phyloP scores from a whole-genome alignment of 2,888 invertebrate species.

The Cenopis cana region DNA sequence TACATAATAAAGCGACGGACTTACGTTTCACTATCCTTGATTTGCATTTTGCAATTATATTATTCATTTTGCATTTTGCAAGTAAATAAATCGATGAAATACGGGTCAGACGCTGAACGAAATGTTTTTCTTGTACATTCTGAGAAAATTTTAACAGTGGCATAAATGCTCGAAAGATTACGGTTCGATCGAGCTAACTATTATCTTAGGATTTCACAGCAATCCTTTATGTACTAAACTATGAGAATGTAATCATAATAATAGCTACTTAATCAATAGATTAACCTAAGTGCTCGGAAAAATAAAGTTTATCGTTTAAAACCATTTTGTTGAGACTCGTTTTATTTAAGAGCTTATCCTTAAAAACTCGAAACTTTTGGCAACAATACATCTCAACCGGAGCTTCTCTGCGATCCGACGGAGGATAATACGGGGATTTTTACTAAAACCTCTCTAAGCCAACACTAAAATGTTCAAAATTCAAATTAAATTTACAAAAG shows the following conservation, averaged over 20 bases:
- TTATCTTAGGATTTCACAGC: too few species aligned
- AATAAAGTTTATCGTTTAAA: neutral
- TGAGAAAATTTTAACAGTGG: too few species aligned
- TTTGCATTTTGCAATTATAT: too few species aligned
- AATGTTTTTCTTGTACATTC: too few species aligned
- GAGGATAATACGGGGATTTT: slow-evolving; percentile 74
- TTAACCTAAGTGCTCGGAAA: neutral
- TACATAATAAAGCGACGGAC: too few species aligned
- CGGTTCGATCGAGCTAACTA: too few species aligned
- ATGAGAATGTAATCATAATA: neutral
- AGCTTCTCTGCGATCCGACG: slow-evolving; percentile 63
- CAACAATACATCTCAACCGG: slow-evolving; percentile 41
- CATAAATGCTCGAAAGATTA: too few species aligned
- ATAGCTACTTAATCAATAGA: too few species aligned
- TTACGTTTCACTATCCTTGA: too few species aligned
- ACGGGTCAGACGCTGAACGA: too few species aligned
- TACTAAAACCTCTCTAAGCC: slow-evolving; percentile 67
- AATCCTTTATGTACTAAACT: neutral
- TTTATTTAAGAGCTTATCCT: slow-evolving; percentile 24
- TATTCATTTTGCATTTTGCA: too few species aligned
- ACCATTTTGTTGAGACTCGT: neutral
- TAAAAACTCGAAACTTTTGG: slow-evolving; percentile 19
- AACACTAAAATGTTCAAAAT: slow-evolving; percentile 68
- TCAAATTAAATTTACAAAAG: slow-evolving; percentile 60
- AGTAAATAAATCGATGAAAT: too few species aligned